These are phyloP conservation scores for Nephrotoma appendiculata DNA, from an alignment of 2,888 invertebrate genomes.

Conservation along the genomic window DNA sequence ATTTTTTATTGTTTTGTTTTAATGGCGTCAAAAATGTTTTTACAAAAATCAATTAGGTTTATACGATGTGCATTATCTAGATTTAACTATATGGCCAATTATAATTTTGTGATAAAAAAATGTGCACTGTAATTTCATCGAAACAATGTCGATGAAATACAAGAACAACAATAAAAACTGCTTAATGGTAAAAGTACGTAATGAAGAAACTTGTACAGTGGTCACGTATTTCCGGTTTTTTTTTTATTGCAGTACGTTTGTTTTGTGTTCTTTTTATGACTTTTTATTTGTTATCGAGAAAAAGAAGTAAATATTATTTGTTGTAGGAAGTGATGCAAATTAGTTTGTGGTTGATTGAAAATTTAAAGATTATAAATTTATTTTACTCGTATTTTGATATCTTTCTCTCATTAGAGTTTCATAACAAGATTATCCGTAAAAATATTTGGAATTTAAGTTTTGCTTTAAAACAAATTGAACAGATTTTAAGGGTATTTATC, in stretches of 20 bases:
- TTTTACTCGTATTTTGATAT: neutral
- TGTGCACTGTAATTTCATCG: neutral
- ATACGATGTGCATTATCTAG: neutral
- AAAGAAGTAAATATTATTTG: neutral
- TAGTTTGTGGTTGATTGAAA: neutral
- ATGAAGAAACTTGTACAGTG: conserved; percentile 1
- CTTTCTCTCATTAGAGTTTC: neutral
- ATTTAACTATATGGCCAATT: neutral
- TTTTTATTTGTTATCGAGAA: neutral
- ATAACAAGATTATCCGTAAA: neutral
- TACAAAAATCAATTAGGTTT: neutral
- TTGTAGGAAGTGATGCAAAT: neutral
- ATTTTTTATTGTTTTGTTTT: neutral
- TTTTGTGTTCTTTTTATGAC: neutral
- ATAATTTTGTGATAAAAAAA: neutral
- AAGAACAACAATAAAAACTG: neutral
- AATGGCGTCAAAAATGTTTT: neutral
- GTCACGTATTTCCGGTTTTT: neutral
- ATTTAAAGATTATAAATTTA: neutral
- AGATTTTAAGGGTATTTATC: too few species aligned
- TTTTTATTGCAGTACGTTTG: neutral
- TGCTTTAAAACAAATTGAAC: too few species aligned
- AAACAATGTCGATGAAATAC: neutral
- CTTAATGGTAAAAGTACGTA: neutral
- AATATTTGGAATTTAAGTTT: too few species aligned